Conservation (phyloP, 2,888 invertebrate species). For the Syrista parreyssii region DNA sequence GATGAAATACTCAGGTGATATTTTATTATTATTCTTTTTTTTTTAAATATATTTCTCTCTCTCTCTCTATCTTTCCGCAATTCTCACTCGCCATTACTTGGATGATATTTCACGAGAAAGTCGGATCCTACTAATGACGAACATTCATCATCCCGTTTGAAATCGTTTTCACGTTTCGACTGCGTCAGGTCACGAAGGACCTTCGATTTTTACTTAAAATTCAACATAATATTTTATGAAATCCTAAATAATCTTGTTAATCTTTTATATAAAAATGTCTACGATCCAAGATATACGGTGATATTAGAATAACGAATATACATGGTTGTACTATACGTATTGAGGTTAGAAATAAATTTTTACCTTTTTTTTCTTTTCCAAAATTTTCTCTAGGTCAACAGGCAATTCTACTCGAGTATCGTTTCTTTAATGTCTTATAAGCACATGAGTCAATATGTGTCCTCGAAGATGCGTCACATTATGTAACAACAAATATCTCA, state of each 20-base stretch:
- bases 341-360: background rate
- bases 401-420: background rate
- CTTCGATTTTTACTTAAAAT: background rate
- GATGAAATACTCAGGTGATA: background rate
- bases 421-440: background rate
- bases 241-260: background rate
- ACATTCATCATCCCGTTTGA: background rate
- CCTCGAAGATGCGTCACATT: background rate
- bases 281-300: too few relatives aligned
- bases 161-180: background rate
- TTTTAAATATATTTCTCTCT: background rate
- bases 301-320: background rate
- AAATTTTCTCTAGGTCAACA: background rate
- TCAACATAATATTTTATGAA: background rate
- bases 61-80: background rate
- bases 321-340: too few relatives aligned
- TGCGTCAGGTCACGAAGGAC: background rate
- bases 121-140: background rate
- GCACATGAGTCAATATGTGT: background rate
- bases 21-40: background rate
- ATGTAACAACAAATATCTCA: background rate
- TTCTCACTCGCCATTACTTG: background rate
- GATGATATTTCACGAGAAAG: background rate
- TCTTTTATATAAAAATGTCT: background rate
- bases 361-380: background rate